Base-by-base conservation (phyloP, 2,797 vertebrate genomes). In the Anas flavirostris region DNA sequence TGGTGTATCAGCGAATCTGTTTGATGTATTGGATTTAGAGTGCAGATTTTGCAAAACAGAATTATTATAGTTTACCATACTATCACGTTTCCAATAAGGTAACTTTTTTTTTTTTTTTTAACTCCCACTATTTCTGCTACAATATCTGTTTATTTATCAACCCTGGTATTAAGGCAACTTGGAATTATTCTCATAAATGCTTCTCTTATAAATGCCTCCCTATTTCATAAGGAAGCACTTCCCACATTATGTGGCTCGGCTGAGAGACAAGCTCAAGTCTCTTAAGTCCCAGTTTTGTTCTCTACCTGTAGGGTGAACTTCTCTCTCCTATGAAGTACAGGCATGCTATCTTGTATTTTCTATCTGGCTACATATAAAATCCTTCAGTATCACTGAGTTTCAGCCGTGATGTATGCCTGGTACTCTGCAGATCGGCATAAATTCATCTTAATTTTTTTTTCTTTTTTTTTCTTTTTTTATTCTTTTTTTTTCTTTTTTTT, bases 161-260 rank as follows among this genome's bases (percentile, higher is more conserved):
- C 41, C 8, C 21, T 39, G 29, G 10, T 55, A 12, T 4, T 73
- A 37, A 46, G 58, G 29, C 41, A 69, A 17, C 28, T 90, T 81
- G 58, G 43, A 72, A 55, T 86, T 50, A 48, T 39, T 81, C 39
- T 89, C 10, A 19, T 68, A 43, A 78, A 59, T 1, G 0, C 29
- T 69, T n/a, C 37, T 21, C 15, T 29, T 73, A 28, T 18, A 52
- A 94, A 68, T 9, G 7, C 19, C 81, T 55, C 18, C 31, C 16
- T 64, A 7, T 2, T 23, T 56, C 68, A 69, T 0, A 73, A 16
- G 9, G 33, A 58, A 66, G 15, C 5, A 25, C 62, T 86, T 89
- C 62, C 46, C 37, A n/a, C 7, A 6, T 79, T 63, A 8, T 1
- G 2, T 12, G 8, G 16, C 33, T 86, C 2, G 0, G 16, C 1